Evolutionary conservation across 2,797 vertebrate species (phyloP).

Genomic region (Trachops cirrhosus): DNA sequence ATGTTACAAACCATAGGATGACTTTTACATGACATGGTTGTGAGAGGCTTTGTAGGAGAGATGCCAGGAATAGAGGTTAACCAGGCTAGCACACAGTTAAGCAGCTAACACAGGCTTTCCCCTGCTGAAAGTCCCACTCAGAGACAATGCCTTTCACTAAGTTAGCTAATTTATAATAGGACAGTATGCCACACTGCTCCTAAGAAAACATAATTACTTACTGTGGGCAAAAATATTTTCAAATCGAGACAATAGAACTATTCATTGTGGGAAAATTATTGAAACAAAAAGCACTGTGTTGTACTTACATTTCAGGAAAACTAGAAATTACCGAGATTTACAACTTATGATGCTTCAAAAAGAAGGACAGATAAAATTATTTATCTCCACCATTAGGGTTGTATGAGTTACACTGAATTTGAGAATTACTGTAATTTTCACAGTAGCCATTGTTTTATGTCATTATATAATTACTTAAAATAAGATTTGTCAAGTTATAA

Average conservation of each 20-base stretch:
- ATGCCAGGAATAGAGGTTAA: not conserved
- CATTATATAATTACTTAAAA: not conserved
- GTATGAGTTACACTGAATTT: not conserved
- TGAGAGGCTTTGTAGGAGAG: not conserved
- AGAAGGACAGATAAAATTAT: not conserved
- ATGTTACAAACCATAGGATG: not conserved
- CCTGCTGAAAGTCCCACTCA: slow-evolving; percentile 37
- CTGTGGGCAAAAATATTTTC: not conserved
- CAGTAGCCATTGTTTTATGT: not conserved
- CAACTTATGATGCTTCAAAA: not conserved
- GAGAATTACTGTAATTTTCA: not conserved
- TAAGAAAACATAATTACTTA: slow-evolving; percentile 1
- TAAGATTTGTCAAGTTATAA: not conserved
- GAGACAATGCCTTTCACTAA: not conserved
- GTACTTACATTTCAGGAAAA: slow-evolving; percentile 9
- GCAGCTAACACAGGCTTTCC: not conserved
- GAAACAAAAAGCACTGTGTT: slow-evolving; percentile 28
- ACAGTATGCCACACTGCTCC: not conserved
- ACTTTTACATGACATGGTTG: not conserved
- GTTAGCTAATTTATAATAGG: not conserved
- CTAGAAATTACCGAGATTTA: not conserved
- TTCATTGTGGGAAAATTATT: not conserved
- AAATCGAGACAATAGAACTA: slow-evolving; percentile 41
- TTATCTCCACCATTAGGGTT: not conserved
- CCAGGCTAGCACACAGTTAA: not conserved